phyloP scores from a whole-genome alignment of 2,797 vertebrate species.

The Urosaurus nigricauda region DNA sequence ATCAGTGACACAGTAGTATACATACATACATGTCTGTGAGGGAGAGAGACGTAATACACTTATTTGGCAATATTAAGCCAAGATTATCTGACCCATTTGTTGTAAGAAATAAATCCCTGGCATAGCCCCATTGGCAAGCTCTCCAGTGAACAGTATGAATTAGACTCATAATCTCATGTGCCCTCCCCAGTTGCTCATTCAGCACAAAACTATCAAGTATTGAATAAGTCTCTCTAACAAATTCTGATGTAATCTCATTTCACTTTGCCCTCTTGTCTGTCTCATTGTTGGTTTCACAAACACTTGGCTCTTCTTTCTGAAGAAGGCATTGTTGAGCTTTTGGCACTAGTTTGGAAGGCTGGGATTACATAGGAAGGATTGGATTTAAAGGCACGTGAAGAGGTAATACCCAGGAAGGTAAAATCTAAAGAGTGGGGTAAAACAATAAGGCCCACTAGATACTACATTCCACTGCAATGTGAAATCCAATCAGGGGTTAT shows the following conservation, averaged over 20 bases:
- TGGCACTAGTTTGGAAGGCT: background rate
- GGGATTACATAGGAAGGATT: conserved; percentile 31
- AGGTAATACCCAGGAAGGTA: conserved; percentile 22
- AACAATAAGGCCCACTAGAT: background rate
- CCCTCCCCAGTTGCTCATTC: conserved; percentile 41
- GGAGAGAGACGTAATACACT: background rate
- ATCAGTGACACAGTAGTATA: conserved; percentile 26
- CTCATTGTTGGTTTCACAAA: conserved; percentile 4
- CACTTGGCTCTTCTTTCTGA: conserved; percentile 26
- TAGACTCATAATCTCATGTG: conserved; percentile 50
- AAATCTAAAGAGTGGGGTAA: conserved; percentile 5
- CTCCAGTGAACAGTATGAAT: conserved; percentile 35
- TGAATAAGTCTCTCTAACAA: conserved; percentile 40
- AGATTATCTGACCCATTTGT: conserved; percentile 42
- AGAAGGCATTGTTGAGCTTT: conserved; percentile 11
- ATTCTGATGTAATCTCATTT: conserved; percentile 49
- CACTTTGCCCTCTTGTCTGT: conserved; percentile 37
- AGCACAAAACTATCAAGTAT: conserved; percentile 33
- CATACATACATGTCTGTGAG: background rate
- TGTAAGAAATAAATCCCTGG: conserved; percentile 39
- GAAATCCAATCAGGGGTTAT: conserved; percentile 7
- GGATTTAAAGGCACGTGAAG: background rate
- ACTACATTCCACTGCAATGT: background rate
- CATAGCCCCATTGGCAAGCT: conserved; percentile 27
- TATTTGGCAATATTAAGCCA: conserved; percentile 33